These are phyloP conservation scores for Dryoscopus gambensis DNA, from an alignment of 2,113 vertebrate genomes.

Conservation along the genomic window DNA sequence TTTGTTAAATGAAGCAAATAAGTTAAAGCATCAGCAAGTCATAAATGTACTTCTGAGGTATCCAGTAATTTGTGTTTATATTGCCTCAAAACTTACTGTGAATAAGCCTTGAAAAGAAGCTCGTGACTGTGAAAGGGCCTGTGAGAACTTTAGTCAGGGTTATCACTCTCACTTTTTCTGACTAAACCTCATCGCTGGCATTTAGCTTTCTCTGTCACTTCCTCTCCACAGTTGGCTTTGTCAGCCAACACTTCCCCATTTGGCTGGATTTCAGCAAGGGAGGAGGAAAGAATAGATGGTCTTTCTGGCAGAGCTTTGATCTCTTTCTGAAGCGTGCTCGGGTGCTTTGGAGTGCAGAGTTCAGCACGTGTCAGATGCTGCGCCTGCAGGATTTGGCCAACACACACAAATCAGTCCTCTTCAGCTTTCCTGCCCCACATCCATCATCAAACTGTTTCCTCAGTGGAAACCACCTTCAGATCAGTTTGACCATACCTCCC, in stretches of 20 bases:
- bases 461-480: neutral
- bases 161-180: neutral
- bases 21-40: neutral
- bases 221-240: neutral
- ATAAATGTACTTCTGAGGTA: neutral
- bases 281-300: constrained; percentile 16
- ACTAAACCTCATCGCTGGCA: neutral
- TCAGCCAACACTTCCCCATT: neutral
- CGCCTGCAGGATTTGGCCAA: neutral
- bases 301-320: constrained; percentile 32
- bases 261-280: constrained; percentile 17
- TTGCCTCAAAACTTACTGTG: neutral
- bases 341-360: neutral
- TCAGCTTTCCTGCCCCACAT: neutral
- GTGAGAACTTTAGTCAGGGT: neutral
- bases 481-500: neutral
- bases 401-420: neutral
- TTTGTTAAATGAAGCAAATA: neutral
- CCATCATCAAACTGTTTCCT: neutral
- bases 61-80: neutral
- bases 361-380: neutral
- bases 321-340: neutral
- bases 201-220: neutral
- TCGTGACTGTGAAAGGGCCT: neutral
- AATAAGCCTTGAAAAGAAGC: neutral